A percentile compares a stretch with the other conserved stretches of the same genome.
These are phyloP conservation scores for Crotophaga sulcirostris DNA, from an alignment of 2,113 vertebrate genomes.

Conservation along the genomic window DNA sequence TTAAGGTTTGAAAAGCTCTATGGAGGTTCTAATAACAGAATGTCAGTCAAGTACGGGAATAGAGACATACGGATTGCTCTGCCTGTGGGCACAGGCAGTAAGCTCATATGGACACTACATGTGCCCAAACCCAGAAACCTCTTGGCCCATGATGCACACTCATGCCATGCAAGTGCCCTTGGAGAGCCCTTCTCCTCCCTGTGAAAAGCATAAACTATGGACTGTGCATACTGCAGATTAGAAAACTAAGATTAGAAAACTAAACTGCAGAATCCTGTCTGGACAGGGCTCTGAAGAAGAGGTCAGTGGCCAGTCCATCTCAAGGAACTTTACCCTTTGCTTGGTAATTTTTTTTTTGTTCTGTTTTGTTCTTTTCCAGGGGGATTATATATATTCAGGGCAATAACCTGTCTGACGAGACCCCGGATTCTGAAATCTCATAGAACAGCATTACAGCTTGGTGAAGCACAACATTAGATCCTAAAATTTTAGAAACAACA, in stretches of 20 bases:
- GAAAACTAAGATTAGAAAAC: background rate
- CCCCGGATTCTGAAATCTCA: background rate
- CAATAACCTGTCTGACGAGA: background rate
- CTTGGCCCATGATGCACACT: background rate
- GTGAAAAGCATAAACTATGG: background rate
- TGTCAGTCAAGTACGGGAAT: background rate
- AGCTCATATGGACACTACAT: background rate
- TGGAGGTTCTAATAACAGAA: conserved; percentile 46
- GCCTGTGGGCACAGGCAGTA: fast-evolving
- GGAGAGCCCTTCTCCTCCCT: background rate
- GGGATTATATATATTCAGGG: background rate
- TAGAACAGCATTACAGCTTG: background rate
- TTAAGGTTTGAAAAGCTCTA: conserved; percentile 64
- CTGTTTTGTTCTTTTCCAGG: background rate
- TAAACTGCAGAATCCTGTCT: background rate
- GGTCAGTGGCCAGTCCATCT: background rate
- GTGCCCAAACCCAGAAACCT: background rate
- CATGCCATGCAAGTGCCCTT: background rate
- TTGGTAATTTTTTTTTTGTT: background rate
- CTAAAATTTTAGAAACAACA: background rate
- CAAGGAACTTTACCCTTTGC: background rate
- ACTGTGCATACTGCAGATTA: background rate
- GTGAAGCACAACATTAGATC: background rate
- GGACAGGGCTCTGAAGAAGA: background rate
- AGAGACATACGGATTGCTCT: background rate